phyloP scores from a whole-genome alignment of 1,140 invertebrate genomes.

The Contarinia nasturtii region DNA sequence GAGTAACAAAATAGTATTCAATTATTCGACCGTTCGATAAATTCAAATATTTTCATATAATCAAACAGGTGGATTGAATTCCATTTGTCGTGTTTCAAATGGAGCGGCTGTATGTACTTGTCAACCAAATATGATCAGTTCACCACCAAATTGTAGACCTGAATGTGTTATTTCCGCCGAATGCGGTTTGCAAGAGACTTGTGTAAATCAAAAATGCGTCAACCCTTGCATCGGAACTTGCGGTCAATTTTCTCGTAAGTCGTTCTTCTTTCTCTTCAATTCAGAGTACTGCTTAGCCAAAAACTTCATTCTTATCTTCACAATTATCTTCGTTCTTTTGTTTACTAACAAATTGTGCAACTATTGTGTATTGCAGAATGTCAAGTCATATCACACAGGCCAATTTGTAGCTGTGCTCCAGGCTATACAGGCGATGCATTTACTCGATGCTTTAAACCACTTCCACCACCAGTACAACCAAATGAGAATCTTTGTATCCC shows the following conservation, averaged over 20 bases:
- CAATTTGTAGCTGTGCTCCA: slow-evolving; percentile 40
- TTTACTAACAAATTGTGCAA: background rate
- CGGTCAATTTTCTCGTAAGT: slow-evolving; percentile 45
- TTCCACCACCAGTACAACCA: slow-evolving; percentile 30
- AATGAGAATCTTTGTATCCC: slow-evolving; percentile 40
- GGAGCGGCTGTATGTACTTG: slow-evolving; percentile 64
- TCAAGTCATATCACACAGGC: slow-evolving; percentile 37
- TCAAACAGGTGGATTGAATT: slow-evolving; percentile 27
- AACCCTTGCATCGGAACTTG: slow-evolving; percentile 66
- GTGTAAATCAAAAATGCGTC: slow-evolving; percentile 65
- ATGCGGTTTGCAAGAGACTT: slow-evolving; percentile 57
- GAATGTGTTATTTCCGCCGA: slow-evolving; percentile 70
- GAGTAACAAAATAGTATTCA: no score
- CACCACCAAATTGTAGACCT: slow-evolving; percentile 56
- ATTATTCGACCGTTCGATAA: no score
- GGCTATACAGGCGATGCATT: slow-evolving; percentile 46
- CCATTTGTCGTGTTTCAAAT: slow-evolving; percentile 45
- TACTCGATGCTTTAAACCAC: slow-evolving; percentile 31
- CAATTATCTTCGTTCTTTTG: background rate
- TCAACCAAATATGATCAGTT: slow-evolving; percentile 49
- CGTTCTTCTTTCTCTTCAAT: no score
- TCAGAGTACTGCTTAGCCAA: no score
- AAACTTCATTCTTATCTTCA: background rate
- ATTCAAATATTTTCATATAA: no score
- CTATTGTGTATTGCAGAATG: slow-evolving; percentile 31